A percentile compares a stretch with the other conserved stretches of the same genome.
Evolutionary conservation across 2,888 invertebrate genomes (phyloP).

Genomic region (Dione juno): DNA sequence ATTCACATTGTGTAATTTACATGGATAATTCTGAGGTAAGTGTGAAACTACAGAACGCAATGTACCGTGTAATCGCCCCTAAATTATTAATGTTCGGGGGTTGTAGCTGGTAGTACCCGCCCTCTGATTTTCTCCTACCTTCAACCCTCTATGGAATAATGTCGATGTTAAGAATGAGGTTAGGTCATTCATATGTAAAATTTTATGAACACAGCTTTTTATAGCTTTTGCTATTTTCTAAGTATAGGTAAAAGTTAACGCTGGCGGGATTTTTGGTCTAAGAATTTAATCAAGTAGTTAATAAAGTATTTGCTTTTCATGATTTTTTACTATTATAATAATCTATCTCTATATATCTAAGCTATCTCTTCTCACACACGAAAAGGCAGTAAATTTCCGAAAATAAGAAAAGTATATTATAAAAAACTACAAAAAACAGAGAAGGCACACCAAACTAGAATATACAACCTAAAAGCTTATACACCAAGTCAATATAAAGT

Average conservation of each 20-base stretch:
- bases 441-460: background rate
- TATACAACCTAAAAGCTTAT: slow-evolving; percentile 1
- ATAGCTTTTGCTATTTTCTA: background rate
- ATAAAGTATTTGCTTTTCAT: too few relatives aligned
- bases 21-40: slow-evolving; percentile 45
- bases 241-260: background rate
- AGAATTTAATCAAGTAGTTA: background rate
- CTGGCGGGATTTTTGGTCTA: background rate
- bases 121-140: slow-evolving; percentile 25
- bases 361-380: too few relatives aligned
- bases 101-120: slow-evolving; percentile 24
- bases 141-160: background rate
- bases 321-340: too few relatives aligned
- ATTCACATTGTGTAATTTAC: slow-evolving; percentile 30
- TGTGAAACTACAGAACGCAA: slow-evolving; percentile 49
- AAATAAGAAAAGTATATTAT: too few relatives aligned
- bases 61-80: slow-evolving; percentile 52
- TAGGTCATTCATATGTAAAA: slow-evolving; percentile 18
- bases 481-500: slow-evolving; percentile 16
- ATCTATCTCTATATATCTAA: too few relatives aligned
- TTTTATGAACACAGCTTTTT: slow-evolving; percentile 16
- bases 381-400: too few relatives aligned
- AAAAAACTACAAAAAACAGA: background rate
- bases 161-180: slow-evolving; percentile 11
- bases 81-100: slow-evolving; percentile 48